Base-by-base conservation (phyloP, 2,888 invertebrate species). In the Andrena hattorfiana region DNA sequence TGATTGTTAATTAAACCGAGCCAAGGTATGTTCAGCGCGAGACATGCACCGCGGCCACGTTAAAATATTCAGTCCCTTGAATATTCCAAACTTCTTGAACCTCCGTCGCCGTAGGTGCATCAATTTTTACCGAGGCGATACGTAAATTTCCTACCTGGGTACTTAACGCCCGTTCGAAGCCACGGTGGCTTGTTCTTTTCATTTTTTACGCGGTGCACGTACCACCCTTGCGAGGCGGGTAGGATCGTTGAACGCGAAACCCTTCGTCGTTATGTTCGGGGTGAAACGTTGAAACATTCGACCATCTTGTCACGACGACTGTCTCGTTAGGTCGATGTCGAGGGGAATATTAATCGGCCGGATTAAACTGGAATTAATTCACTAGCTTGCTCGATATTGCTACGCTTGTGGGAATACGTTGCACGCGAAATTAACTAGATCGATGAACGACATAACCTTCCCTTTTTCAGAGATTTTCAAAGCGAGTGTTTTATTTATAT, bases 1-100 rank as follows among this genome's bases (percentile, higher is more conserved):
- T 59, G 42, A 69, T 59, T 63, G 16, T 28, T 77, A 73, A 73
- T 81, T 81, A 69, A 73, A 42, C 10, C 35, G 42, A 42, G 42
- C 42, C 13, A 42, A 42, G 13, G 42, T 42, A 42, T 42, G 42
- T 13, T 42, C 42, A 1, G 23, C 6, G 48, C 28, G 10, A 49
- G 23, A 28, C 66, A 2, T 26, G 1, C 3, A n/a, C 35, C 13
- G 20, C 23, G 13, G 20, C 5, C 20, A 4, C 8, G 26, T 23
- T 26, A 4, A 69, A 75, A 75, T 59, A 16, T 64, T 75, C 79
- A 51, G 16, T 6, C 35, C 26, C 2, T 49, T 0, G 20, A 49
- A 59, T 51, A 48, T 54, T 62, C 60, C 13, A 62, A 70, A 48
- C 23, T 70, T 59, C 6, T n/a, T 23, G 16, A 7, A 51, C 6